These are phyloP conservation scores for Drosophila monieri DNA, from an alignment of 2,888 invertebrate genomes.

Conservation along the genomic window DNA sequence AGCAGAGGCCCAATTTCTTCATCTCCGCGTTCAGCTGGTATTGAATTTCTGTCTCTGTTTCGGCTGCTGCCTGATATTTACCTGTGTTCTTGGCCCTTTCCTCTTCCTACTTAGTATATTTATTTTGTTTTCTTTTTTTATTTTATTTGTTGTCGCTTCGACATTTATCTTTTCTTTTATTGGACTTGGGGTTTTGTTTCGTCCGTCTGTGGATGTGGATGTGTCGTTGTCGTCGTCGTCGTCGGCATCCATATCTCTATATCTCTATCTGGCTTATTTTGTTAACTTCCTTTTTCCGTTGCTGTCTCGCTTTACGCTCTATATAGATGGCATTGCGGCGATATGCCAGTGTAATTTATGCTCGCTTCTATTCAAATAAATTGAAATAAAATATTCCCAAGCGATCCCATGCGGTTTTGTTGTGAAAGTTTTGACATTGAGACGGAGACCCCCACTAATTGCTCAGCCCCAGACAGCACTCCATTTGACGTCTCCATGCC, in stretches of 20 bases:
- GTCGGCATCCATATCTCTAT: conserved; percentile 60
- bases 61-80: conserved; percentile 70
- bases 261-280: conserved; percentile 77
- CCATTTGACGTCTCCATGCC: not conserved
- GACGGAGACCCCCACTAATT: conserved; percentile 34
- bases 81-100: conserved; percentile 54
- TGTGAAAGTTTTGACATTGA: conserved; percentile 43
- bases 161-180: conserved; percentile 77
- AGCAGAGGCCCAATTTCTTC: conserved; percentile 63
- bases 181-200: conserved; percentile 63
- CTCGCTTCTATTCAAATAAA: conserved; percentile 69
- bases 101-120: conserved; percentile 28
- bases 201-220: not conserved
- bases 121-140: conserved; percentile 8
- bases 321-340: conserved; percentile 72
- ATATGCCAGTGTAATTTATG: conserved; percentile 73
- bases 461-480: conserved; percentile 8
- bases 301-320: conserved; percentile 65
- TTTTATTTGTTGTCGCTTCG: conserved; percentile 49
- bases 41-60: conserved; percentile 68
- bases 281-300: conserved; percentile 77
- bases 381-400: conserved; percentile 66
- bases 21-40: conserved; percentile 60
- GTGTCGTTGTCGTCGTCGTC: conserved; percentile 46
- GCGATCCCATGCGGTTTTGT: conserved; percentile 17